Base-by-base conservation (phyloP, 1,140 invertebrate species). In the Pachypsylla venusta region DNA sequence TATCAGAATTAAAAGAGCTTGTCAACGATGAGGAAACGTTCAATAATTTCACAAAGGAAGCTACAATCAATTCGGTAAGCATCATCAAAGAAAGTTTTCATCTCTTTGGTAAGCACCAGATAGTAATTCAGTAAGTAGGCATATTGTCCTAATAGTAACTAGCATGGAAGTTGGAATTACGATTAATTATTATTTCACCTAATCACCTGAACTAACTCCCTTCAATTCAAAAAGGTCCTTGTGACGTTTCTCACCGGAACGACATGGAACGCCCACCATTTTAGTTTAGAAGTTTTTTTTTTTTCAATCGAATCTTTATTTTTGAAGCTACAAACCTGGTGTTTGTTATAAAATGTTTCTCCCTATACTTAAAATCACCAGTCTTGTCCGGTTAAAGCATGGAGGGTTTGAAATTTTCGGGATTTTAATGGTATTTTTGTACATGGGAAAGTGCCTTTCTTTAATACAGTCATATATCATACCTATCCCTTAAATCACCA, bases 21-120 rank as follows among this genome's bases (percentile, higher is more conserved):
- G 73, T 93, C 12, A 87, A 91, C 66, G 78, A 92, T 70, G 88
- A 93, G 67, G 75, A 77, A 3, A 89, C 88, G 73, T 79, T 93
- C 63, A 84, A 92, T 66, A 76, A 81, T 35, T 77, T 91, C 30
- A 75, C 93, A 1, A 81, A 83, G 68, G 81, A 85, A 67, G 73
- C 87, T 42, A 79, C 42, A 5, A 22, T 22, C 16, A 48, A 3
- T 48, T 4, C 22, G 5, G 42, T 48, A 48, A 48, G 42, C 22
- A 35, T 35, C 30, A 10, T 7, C n/a, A 7, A 7, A 35, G 7
- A n/a, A 35, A 7, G 7, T 35, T 35, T n/a, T 35, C 7, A 10
- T n/a, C 30, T 35, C n/a, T 10, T n/a, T n/a, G n/a, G 30, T 35
- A n/a, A 35, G 7, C 30, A 35, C 7, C 7, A n/a, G 7, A 10